A percentile compares a stretch with the other conserved stretches of the same genome.
These are phyloP conservation scores for Synchiropus splendidus DNA, from an alignment of 2,113 vertebrate genomes.

Conservation along the genomic window DNA sequence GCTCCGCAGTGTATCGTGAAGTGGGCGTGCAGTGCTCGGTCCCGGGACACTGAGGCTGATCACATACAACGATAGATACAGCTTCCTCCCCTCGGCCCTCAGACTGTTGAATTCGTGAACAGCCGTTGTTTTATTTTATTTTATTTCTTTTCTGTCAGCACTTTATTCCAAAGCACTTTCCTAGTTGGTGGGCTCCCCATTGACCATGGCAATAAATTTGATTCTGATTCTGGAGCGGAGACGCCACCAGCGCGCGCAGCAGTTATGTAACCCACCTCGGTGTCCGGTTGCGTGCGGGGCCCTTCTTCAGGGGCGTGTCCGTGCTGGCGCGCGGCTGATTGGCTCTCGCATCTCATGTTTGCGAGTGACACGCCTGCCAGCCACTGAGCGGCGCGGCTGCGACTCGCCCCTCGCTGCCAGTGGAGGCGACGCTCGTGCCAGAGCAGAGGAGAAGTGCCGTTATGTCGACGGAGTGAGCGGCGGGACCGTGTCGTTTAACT, in stretches of 20 bases:
- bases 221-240: too few relatives aligned
- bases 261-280: conserved; percentile 47
- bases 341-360: conserved; percentile 1
- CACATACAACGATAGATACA: too few relatives aligned
- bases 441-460: conserved; percentile 31
- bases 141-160: too few relatives aligned
- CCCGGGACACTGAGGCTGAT: too few relatives aligned
- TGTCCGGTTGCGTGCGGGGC: conserved; percentile 14
- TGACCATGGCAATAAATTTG: too few relatives aligned
- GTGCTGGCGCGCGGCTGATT: background rate
- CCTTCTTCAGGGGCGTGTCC: conserved; percentile 7
- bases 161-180: too few relatives aligned
- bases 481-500: conserved; percentile 22
- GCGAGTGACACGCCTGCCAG: conserved; percentile 33
- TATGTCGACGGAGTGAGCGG: conserved; percentile 18
- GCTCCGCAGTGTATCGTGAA: too few relatives aligned
- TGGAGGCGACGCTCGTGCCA: conserved; percentile 22
- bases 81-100: too few relatives aligned
- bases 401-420: conserved; percentile 13
- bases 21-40: too few relatives aligned
- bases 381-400: conserved; percentile 19
- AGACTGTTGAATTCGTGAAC: too few relatives aligned
- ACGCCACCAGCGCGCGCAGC: background rate
- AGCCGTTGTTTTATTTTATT: too few relatives aligned
- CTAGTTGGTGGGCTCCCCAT: too few relatives aligned